phyloP scores from a whole-genome alignment of 2,797 vertebrate genomes.

The Phrynocephalus guinanensis region DNA sequence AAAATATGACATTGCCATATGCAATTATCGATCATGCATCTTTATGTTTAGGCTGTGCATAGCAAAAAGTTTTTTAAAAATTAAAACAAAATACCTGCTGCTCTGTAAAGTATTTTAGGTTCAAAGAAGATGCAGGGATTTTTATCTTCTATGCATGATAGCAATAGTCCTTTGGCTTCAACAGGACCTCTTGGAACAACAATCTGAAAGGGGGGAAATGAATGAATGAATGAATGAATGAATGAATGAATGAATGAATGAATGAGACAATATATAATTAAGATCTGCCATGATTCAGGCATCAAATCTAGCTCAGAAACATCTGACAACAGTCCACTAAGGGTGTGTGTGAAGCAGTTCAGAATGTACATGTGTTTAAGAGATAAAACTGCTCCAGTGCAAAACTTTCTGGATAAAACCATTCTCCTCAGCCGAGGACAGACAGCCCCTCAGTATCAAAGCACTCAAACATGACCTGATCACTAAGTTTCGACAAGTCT shows the following conservation, averaged over 20 bases:
- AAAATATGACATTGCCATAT: too few relatives aligned
- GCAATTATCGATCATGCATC: background rate
- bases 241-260: slow-evolving; percentile 45
- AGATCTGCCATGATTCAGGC: background rate
- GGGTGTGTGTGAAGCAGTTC: too few relatives aligned
- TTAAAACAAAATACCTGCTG: slow-evolving; percentile 84
- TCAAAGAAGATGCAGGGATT: slow-evolving; percentile 99
- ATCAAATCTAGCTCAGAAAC: background rate
- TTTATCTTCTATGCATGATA: slow-evolving; percentile 93
- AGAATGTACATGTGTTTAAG: too few relatives aligned
- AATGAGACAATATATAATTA: background rate
- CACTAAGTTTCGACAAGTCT: background rate
- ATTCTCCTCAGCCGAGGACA: background rate
- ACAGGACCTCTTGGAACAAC: slow-evolving; percentile 94
- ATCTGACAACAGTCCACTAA: background rate
- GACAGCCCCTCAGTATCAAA: background rate
- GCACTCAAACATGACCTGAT: background rate
- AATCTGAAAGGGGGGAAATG: slow-evolving; percentile 79
- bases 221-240: background rate
- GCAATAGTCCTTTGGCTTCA: slow-evolving; percentile 94
- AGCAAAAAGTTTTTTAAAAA: slow-evolving; percentile 46
- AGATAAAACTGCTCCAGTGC: background rate
- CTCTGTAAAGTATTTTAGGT: slow-evolving; percentile 98
- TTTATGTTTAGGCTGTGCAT: slow-evolving; percentile 24
- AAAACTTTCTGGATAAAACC: background rate